Base-by-base conservation (phyloP, 2,797 vertebrate genomes). In the Danio choprae region DNA sequence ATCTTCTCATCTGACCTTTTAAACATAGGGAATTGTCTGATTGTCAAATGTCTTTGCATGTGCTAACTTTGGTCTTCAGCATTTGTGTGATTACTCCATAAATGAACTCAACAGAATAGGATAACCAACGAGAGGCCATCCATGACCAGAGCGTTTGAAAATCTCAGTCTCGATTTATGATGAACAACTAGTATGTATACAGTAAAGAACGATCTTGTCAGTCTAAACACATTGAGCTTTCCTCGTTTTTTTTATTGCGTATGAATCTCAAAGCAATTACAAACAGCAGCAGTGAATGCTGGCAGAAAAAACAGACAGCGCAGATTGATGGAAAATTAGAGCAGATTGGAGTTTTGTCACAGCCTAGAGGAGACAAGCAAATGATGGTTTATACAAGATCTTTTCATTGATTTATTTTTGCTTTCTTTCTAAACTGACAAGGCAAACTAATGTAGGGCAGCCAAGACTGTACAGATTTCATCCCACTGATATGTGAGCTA, bases 361-460 rank as follows among this genome's bases (percentile, higher is more conserved):
- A 38, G 12, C 46, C 29, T 69, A 51, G 48, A 18, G 0, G 16
- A 69, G 67, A n/a, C 46, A 69, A 38, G 29, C 9, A 8, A 9
- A 11, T 38, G 29, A 69, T 51, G 8, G 4, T 6, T 69, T 40
- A 50, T 36, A 36, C 2, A 40, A 62, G 4, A 56, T 71, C 22
- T 56, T 43, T 72, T 43, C 4, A 56, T 43, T 43, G 1, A 56
- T 72, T 56, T 15, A 43, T 56, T 72, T 71, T 22, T 6, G 11
- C n/a, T 18, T 48, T 9, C 55, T 55, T 71, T 56, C 20, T 56
- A 56, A 56, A 51, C 51, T 71, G 69, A 71, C 51, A 43, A 22
- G 29, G 36, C 36, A 20, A 53, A 70, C 36, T n/a, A 53, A 8
- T 40, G 36, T 13, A 18, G 67, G 53, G 16, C 36, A 20, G 29